Base-by-base conservation (phyloP, 2,888 invertebrate genomes). In the Agrochola lychnidis region DNA sequence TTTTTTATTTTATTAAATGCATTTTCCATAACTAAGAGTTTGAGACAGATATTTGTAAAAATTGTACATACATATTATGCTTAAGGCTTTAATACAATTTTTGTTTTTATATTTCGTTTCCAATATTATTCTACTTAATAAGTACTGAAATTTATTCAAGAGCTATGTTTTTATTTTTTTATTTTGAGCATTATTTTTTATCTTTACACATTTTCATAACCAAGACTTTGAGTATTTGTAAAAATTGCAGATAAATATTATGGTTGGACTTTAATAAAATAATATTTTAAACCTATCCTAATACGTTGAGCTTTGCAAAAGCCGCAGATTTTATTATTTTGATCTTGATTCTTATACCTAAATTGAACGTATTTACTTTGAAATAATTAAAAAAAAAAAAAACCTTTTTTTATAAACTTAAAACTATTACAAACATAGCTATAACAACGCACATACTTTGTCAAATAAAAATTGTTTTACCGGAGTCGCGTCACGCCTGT, bases 321-420 rank as follows among this genome's bases (percentile, higher is more conserved):
- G 25, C 22, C 7, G 48, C 3, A 36, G 7, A 45, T 56, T 63
- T 62, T 19, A 53, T 62, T 73, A 42, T 16, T 30, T 74, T 36
- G 16, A 45, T n/a, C 36, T 53, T 56, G 4, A 16, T 74, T 62
- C n/a, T 62, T n/a, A 14, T 42, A 73, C 22, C 2, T 30, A 74
- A 5, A 48, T 42, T 30, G 6, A 61, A 74, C 42, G n/a, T 7
- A 6, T 53, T 62, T 74, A 48, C 42, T 62, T 22, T n/a, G n/a
- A n/a, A n/a, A n/a, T n/a, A n/a, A n/a, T n/a, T n/a, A n/a, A n/a
- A n/a, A n/a, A n/a, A n/a, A n/a, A n/a, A n/a, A n/a, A n/a, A n/a
- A n/a, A n/a, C 7, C 25, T 53, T 56, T 45, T 3, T 40, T 48
- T 36, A 36, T 22, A 40, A 25, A 25, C 45, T 9, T 7, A 5